Conservation (phyloP, 2,113 vertebrate genomes). For the Turdus rufiventris region DNA sequence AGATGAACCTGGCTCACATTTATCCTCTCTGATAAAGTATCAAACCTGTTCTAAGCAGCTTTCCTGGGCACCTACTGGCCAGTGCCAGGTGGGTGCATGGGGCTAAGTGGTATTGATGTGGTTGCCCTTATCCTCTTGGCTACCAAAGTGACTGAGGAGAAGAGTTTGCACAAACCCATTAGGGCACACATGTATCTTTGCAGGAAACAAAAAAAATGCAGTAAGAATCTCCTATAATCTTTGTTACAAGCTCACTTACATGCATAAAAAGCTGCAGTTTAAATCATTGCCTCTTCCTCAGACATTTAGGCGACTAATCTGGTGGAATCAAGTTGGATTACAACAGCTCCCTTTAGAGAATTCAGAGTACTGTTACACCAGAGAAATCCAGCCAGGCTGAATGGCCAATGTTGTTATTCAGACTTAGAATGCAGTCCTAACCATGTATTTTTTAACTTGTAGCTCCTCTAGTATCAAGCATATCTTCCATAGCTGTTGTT, state of each 20-base stretch:
- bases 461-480: neutral
- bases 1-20: neutral
- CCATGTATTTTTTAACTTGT: neutral
- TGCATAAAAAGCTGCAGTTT: neutral
- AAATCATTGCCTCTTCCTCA: neutral
- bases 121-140: neutral
- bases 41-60: neutral
- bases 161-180: neutral
- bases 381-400: neutral
- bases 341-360: neutral
- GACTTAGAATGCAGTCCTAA: neutral
- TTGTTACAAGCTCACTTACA: neutral
- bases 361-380: neutral
- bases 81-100: neutral
- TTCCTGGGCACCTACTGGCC: neutral
- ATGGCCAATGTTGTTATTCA: neutral
- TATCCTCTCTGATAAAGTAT: neutral
- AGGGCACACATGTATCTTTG: neutral
- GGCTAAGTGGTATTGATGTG: neutral
- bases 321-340: neutral
- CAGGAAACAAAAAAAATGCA: neutral
- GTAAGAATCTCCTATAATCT: neutral
- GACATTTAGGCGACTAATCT: neutral
- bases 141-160: neutral
- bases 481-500: neutral